Evolutionary conservation across 64 coral and sea anemone genomes (phyloP).

Genomic region (Montipora sp.): DNA sequence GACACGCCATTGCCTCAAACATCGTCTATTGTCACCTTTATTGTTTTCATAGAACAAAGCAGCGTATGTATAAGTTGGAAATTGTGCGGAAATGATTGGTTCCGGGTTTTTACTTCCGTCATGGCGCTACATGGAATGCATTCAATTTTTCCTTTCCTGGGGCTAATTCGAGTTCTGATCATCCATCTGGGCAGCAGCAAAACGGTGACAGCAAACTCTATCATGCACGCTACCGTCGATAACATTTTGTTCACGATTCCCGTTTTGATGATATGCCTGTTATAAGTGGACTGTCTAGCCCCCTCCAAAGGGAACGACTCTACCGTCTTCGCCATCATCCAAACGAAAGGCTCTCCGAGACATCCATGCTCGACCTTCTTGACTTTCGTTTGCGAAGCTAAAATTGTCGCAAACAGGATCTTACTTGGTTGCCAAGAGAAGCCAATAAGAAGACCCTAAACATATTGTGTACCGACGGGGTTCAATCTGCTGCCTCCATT

Average conservation of each 20-base stretch:
- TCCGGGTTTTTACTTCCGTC: no score
- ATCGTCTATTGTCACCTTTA: no score
- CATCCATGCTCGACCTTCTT: no score
- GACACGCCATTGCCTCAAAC: no score
- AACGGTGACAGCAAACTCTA: constrained; percentile 53
- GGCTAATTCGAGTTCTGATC: not conserved
- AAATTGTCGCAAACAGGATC: not conserved
- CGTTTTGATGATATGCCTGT: constrained; percentile 10
- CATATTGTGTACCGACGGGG: not conserved
- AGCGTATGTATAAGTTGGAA: no score
- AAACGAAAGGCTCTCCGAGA: not conserved
- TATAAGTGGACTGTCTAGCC: constrained; percentile 7
- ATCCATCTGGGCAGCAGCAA: constrained; percentile 52
- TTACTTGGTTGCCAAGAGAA: not conserved
- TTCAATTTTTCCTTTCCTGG: not conserved
- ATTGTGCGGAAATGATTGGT: no score
- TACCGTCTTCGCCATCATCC: not conserved
- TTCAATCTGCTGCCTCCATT: constrained; percentile 18
- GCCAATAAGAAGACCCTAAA: not conserved
- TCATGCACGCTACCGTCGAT: constrained; percentile 60
- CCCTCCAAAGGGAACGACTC: not conserved
- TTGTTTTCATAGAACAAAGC: no score
- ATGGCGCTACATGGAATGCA: no score
- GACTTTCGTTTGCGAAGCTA: no score
- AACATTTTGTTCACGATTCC: constrained; percentile 15